A percentile compares a stretch with the other conserved stretches of the same genome.
These are phyloP conservation scores for Chauna torquata DNA, from an alignment of 2,113 vertebrate species.

Conservation along the genomic window DNA sequence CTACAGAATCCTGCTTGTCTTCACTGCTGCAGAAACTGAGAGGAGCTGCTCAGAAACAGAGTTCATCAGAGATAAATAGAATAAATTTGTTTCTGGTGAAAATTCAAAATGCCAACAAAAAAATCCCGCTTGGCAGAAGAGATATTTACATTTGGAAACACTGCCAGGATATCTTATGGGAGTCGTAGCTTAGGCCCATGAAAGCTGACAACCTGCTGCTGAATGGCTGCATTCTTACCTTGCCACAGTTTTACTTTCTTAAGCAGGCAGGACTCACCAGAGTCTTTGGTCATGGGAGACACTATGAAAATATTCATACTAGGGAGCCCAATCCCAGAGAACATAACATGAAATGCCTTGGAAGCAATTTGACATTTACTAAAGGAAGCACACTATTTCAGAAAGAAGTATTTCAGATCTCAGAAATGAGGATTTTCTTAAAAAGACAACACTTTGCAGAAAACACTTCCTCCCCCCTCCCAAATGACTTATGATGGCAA, in stretches of 20 bases:
- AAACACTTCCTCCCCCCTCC: not conserved
- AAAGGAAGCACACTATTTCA: not conserved
- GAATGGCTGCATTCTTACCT: not conserved
- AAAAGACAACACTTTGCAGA: not conserved
- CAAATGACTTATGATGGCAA: fast-evolving
- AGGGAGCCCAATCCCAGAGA: not conserved
- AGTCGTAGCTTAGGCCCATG: not conserved
- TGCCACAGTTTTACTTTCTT: not conserved
- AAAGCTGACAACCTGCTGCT: not conserved
- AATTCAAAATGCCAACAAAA: slow-evolving; percentile 28
- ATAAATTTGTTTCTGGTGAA: not conserved
- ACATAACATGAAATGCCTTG: not conserved
- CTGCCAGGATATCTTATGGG: not conserved
- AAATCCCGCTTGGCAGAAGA: not conserved
- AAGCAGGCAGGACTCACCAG: not conserved
- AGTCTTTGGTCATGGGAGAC: not conserved
- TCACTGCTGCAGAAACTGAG: not conserved
- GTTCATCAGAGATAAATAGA: not conserved
- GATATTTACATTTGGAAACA: not conserved
- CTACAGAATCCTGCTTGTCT: not conserved
- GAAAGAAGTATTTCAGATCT: not conserved
- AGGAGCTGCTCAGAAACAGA: not conserved
- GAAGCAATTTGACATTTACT: not conserved
- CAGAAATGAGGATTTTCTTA: not conserved
- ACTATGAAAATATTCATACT: not conserved